Percentiles rank a stretch among this genome's conserved stretches.
Conservation (phyloP, 1,140 invertebrate species). For the Diploscapter pachys region DNA sequence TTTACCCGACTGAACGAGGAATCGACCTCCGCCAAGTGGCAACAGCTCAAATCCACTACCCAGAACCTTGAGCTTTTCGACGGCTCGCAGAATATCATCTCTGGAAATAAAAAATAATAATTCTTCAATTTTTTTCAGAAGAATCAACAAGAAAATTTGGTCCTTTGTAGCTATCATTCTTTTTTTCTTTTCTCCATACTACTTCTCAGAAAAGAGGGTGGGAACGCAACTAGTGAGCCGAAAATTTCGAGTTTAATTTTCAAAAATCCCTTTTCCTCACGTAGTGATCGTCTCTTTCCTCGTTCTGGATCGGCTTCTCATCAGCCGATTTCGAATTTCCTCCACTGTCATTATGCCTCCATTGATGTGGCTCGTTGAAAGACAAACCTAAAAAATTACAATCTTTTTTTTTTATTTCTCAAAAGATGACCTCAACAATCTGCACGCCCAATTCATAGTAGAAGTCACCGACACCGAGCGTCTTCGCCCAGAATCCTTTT, state of each 20-base stretch:
- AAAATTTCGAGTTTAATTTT: neutral
- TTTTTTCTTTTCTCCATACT: no score
- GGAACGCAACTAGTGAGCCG: no score
- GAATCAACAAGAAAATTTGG: no score
- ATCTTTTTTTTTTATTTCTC: neutral
- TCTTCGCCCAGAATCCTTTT: constrained; percentile 87
- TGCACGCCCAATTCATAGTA: constrained; percentile 97
- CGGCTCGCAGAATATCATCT: constrained; percentile 86
- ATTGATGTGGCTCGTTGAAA: constrained; percentile 74
- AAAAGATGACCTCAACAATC: constrained; percentile 74
- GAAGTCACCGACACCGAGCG: constrained; percentile 95
- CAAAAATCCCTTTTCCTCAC: constrained; percentile 62
- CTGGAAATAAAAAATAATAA: constrained; percentile 60
- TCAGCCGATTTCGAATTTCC: constrained; percentile 76
- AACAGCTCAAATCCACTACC: constrained; percentile 91
- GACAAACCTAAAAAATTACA: constrained; percentile 68
- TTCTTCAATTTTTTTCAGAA: no score
- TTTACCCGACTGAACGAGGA: constrained; percentile 78
- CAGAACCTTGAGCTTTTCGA: constrained; percentile 87
- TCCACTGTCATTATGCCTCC: constrained; percentile 80
- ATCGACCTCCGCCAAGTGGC: constrained; percentile 75
- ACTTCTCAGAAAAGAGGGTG: no score
- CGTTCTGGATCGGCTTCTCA: constrained; percentile 75
- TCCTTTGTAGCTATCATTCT: no score
- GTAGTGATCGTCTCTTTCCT: constrained; percentile 78